Conservation (phyloP, 2,888 invertebrate species). For the Athripsodes cinereus region DNA sequence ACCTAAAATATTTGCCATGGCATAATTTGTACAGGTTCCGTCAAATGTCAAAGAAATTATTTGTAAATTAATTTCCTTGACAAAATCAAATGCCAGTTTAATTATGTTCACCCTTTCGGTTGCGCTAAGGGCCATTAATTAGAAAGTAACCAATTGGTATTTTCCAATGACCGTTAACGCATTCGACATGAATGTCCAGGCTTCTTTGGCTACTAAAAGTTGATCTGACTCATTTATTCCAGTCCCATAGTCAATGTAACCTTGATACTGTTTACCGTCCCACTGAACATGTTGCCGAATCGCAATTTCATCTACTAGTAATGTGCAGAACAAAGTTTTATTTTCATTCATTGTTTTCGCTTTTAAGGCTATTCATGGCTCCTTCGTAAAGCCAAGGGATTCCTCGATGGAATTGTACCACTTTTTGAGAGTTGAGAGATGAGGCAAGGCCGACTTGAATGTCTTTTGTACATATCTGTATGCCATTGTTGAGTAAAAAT, state of each 20-base stretch:
- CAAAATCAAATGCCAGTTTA: background rate
- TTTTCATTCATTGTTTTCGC: background rate
- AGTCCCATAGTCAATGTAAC: constrained; percentile 2
- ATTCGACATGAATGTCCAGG: background rate
- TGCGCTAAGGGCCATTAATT: background rate
- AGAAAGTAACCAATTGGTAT: constrained; percentile 1
- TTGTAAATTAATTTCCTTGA: background rate
- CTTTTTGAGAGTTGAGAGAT: too few relatives aligned
- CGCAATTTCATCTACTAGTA: background rate
- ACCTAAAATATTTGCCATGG: constrained; percentile 1
- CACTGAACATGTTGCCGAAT: background rate
- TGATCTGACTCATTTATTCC: background rate
- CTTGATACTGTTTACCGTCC: background rate
- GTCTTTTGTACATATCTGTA: background rate
- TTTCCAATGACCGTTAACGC: background rate
- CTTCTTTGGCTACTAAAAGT: constrained; percentile 1
- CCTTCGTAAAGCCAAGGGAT: background rate
- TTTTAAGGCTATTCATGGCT: background rate
- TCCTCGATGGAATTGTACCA: background rate
- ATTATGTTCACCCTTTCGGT: background rate
- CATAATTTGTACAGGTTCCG: background rate
- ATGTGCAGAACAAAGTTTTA: background rate
- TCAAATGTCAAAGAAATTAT: background rate
- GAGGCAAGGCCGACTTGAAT: background rate
- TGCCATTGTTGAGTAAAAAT: background rate